Conservation (phyloP, 2,113 vertebrate species). For the Gnathonemus echidnorhynchus region DNA sequence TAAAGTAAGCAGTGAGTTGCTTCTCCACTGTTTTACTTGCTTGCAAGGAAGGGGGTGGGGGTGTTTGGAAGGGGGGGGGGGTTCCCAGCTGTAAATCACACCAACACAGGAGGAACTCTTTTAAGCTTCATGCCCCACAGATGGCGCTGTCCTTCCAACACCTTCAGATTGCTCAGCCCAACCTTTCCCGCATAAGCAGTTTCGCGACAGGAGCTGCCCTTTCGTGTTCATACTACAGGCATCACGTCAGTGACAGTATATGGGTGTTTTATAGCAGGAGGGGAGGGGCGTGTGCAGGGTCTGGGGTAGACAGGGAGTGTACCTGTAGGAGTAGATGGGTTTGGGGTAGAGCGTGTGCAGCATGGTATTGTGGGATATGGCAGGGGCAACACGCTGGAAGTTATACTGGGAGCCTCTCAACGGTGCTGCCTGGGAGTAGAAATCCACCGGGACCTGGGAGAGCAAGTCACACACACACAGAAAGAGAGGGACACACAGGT, state of each 20-base stretch:
- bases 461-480: not conserved
- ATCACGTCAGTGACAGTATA: not conserved
- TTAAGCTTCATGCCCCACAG: not conserved
- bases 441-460: constrained; percentile 66
- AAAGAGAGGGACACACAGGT: not conserved
- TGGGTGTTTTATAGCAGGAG: not conserved
- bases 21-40: not conserved
- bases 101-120: not conserved
- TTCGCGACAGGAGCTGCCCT: not conserved
- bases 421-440: constrained; percentile 61
- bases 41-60: not conserved
- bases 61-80: not conserved
- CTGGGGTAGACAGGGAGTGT: not conserved
- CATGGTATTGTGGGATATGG: constrained; percentile 55
- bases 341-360: constrained; percentile 80
- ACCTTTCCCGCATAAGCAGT: not conserved
- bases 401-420: constrained; percentile 66
- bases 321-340: constrained; percentile 98
- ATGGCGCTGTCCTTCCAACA: not conserved
- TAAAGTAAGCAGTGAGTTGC: not conserved
- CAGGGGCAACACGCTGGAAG: constrained; percentile 67
- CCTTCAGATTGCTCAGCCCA: not conserved
- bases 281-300: not conserved
- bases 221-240: not conserved
- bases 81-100: not conserved